Base-by-base conservation (phyloP, 2,113 vertebrate genomes). In the Climacteris rufus region DNA sequence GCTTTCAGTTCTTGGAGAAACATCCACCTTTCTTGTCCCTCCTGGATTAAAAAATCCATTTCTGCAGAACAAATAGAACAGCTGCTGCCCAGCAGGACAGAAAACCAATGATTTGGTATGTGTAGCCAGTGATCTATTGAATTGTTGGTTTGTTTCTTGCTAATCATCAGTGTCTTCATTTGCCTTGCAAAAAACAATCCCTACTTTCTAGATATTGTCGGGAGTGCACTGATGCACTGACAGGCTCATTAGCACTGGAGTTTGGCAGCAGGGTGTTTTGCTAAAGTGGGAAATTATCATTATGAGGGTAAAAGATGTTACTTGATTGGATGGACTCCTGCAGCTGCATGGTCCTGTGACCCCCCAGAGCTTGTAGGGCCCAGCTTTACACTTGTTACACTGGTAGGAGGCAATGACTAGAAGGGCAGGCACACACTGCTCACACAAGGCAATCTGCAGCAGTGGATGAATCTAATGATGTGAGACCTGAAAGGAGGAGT, bases 241-340 rank as follows among this genome's bases (percentile, higher is more conserved):
- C 96, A 94, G 90, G 78, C 91, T 96, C 94, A 95, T 97, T 96
- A 96, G 80, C 91, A 79, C 83, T 83, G 47, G 83, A 93, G 96
- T 95, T 94, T 94, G 95, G 96, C 96, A 97, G 96, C 96, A 66
- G 96, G 96, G 96, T 94, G 91, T 96, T 94, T 10, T 87, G 84
- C 40, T 97, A 91, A 95, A 97, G 96, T 95, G 94, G 95, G 95
- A 93, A 96, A 97, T 97, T 94, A 96, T 94, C 95, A 94, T 96
- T 96, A 96, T 49, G 91, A 94, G 89, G 56, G 59, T 87, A 87
- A 92, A 96, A 96, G 89, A 94, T 94, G 92, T 85, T 77, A 87
- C 88, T 97, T 96, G 96, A 97, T 96, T 96, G 95, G 96, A 83
- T 91, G 94, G 94, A 91, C 94, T 96, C 95, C 94, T 89, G 89